Conservation (phyloP, 2,113 vertebrate genomes). For the Limnothrissa miodon region DNA sequence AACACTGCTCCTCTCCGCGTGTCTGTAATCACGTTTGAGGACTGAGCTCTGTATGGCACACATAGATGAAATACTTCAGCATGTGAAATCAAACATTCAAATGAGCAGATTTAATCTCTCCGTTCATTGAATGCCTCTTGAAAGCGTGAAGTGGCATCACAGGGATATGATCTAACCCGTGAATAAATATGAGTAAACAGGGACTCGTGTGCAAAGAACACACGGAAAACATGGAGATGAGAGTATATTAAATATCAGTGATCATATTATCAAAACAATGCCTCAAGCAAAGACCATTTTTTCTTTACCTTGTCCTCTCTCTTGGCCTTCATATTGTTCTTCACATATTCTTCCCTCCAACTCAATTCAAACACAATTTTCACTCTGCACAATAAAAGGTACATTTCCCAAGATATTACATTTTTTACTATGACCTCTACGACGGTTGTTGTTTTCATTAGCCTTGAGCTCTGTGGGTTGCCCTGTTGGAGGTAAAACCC, state of each 20-base stretch:
- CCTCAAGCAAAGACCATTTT: neutral
- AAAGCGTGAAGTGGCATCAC: neutral
- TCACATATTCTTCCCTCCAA: neutral
- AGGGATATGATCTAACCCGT: neutral
- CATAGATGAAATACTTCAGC: neutral
- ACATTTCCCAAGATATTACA: neutral
- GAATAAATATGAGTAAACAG: neutral
- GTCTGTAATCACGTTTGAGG: constrained; percentile 7
- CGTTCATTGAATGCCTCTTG: neutral
- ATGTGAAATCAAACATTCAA: constrained; percentile 16
- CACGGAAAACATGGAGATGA: neutral
- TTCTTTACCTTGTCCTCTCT: neutral
- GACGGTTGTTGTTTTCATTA: neutral
- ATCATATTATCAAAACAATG: neutral
- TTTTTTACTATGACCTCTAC: neutral
- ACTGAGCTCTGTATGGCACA: neutral
- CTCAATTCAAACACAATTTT: neutral
- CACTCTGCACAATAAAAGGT: neutral
- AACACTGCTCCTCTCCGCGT: neutral
- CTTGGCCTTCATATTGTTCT: neutral
- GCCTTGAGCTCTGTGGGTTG: too few relatives aligned
- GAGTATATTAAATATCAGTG: neutral
- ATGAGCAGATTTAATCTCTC: constrained; percentile 11
- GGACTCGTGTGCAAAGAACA: neutral
- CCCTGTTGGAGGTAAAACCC: neutral